Base-by-base conservation (phyloP, 37 sponge, comb jelly and placozoan species). In the Hormiphora californensis region DNA sequence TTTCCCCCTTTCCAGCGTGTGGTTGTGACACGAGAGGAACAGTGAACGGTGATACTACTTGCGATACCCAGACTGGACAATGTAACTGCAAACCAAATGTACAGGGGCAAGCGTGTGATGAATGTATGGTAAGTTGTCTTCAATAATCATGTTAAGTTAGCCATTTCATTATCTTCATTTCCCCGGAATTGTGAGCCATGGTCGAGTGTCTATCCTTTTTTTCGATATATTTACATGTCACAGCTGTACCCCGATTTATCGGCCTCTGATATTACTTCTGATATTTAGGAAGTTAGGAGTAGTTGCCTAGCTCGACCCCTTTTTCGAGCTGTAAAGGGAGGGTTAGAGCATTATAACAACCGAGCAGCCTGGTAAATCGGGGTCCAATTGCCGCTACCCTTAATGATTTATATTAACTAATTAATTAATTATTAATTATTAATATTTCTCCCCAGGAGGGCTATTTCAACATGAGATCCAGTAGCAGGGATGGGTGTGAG, bases 11-110 rank as follows among this genome's bases (percentile, higher is more conserved):
- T 31, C 4, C 67, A 65, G 67, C 67, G 3, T 65, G 67, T 65
- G 67, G 35, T 38, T 65, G 67, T 28, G 67, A 65, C 28, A 65
- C 67, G 32, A 11, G 67, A 5, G 67, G 67, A 33, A 65, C 67
- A 28, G 37, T 28, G 8, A 39, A 19, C 9, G 67, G 5, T 5
- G 3, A 35, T 28, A 65, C 67, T 36, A 33, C 67, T 7, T 65
- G 67, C 17, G 67, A 65, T 65, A 33, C 35, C 17, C 38, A 33
- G 15, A 65, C 37, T 32, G 67, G 67, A 32, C 67, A 65, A 39
- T 65, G 67, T 65, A 39, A 15, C 5, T 65, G 67, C 17, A 65
- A 65, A 32, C 38, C 31, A 7, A 11, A 65, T 65, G 67, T 65
- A 1, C 38, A 31, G 8, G 67, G 67, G 9, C 67, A 65, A 33